Conservation (phyloP, 1,140 invertebrate species). For the Drosophila parvula region DNA sequence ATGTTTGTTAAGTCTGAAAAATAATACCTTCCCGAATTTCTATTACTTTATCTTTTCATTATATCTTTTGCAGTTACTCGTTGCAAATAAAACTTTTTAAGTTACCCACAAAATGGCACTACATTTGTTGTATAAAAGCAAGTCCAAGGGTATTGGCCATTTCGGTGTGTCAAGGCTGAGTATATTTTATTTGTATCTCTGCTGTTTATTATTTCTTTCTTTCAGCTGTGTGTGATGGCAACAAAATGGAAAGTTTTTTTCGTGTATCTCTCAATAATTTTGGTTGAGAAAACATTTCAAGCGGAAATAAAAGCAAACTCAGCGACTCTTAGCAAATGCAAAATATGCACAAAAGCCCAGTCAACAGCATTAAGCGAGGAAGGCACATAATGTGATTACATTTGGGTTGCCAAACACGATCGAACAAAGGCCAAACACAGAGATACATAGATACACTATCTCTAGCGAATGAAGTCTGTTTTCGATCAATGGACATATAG, state of each 20-base stretch:
- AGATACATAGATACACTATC: background rate
- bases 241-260: slow-evolving; percentile 54
- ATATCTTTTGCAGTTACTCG: background rate
- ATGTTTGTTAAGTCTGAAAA: background rate
- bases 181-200: slow-evolving; percentile 5
- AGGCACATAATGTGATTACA: slow-evolving; percentile 20
- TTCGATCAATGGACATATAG: slow-evolving; percentile 35
- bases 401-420: slow-evolving; percentile 15
- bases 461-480: slow-evolving; percentile 25
- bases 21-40: too few species aligned
- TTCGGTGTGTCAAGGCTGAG: slow-evolving; percentile 24
- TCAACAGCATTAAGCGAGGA: slow-evolving; percentile 16
- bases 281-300: slow-evolving; percentile 33
- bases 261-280: slow-evolving; percentile 13
- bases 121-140: background rate
- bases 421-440: slow-evolving; percentile 8
- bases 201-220: slow-evolving; percentile 34
- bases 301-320: slow-evolving; percentile 34
- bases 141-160: slow-evolving; percentile 24
- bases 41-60: background rate
- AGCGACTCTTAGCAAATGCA: slow-evolving; percentile 24
- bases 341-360: slow-evolving; percentile 39
- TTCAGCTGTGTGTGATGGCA: slow-evolving; percentile 21
- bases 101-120: background rate
- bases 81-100: background rate